Base-by-base conservation (phyloP, 2,797 vertebrate genomes). In the Chloroceryle inda region DNA sequence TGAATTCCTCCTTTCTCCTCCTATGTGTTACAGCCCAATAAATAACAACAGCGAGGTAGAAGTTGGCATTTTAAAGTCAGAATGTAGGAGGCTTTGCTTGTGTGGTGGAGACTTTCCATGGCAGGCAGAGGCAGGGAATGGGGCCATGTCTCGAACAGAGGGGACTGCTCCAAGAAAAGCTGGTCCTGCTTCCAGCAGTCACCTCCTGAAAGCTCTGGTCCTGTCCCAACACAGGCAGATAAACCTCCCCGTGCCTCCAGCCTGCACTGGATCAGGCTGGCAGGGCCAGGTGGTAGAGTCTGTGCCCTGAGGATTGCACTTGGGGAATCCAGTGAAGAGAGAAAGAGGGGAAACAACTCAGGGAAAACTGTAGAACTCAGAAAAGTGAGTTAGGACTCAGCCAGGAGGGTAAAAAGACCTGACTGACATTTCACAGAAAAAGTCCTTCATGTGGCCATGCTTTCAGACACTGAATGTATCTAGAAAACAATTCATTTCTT, bases 321-420 rank as follows among this genome's bases (percentile, higher is more conserved):
- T 4, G 11, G 12, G 19, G 4, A 1, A 42, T 17, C 8, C 38
- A 42, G 17, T 5, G 5, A 14, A 50, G 33, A 53, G 17, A 64
- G 29, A 27, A 80, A 24, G 5, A 21, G 3, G 17, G 5, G 3
- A 69, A 89, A 50, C 4, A 8, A 4, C 3, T 9, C 37, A 6
- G 6, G 24, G 58, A 38, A 74, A 72, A 45, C 5, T 58, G 5
- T 21, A 71, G 49, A 83, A 44, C 24, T 68, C 10, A 29, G 40
- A 59, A 52, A 58, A 76, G 13, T 3, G 1, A 50, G 10, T 13
- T 17, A 61, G 15, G 14, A 56, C 11, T 44, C 3, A 8, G 9
- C 11, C 16, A 20, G 5, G 6, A 12, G 20, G 5, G 5, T 1
- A 17, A 16, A 33, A 62, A 49, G 3, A 49, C 44, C 6, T 0